Conservation (phyloP, 1,140 invertebrate genomes). For the Pseudachorutes palmiensis region DNA sequence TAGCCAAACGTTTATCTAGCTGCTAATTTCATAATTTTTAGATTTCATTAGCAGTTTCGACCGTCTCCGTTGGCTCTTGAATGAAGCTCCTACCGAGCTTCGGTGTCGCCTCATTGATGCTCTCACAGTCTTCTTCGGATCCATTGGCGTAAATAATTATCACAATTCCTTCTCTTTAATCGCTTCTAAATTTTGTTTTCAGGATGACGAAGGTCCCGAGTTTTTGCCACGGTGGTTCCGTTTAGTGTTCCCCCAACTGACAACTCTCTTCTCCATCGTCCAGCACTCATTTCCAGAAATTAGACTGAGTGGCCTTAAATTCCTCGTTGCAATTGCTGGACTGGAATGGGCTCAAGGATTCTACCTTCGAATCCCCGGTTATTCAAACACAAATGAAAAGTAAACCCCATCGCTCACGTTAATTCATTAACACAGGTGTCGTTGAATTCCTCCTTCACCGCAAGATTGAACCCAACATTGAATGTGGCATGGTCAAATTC, state of each 20-base stretch:
- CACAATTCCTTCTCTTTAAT: not conserved
- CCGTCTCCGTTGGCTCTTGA: constrained; percentile 21
- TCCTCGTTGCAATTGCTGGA: constrained; percentile 28
- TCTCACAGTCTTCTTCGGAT: constrained; percentile 31
- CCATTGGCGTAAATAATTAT: constrained; percentile 15
- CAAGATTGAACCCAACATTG: constrained; percentile 30
- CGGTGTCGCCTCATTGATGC: constrained; percentile 28
- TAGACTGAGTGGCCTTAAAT: constrained; percentile 25
- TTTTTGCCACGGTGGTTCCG: constrained; percentile 28
- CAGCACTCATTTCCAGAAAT: constrained; percentile 37
- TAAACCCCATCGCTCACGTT: constrained; percentile 5
- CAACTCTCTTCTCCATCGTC: constrained; percentile 30
- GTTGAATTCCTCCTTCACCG: constrained; percentile 34
- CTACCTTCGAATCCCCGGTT: constrained; percentile 32
- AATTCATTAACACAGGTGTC: constrained; percentile 22
- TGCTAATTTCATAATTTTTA: not conserved
- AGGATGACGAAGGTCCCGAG: constrained; percentile 21
- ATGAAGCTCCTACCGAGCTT: constrained; percentile 23
- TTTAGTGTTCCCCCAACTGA: constrained; percentile 25
- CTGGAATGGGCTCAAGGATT: constrained; percentile 37
- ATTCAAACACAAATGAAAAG: not conserved
- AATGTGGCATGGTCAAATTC: constrained; percentile 33
- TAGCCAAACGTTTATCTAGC: not conserved
- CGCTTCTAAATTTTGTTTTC: constrained; percentile 15
- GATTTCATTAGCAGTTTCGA: constrained; percentile 26